Evolutionary conservation across 37 sponge, comb jelly and placozoan genomes (phyloP).

Genomic region (Ianthella basta): DNA sequence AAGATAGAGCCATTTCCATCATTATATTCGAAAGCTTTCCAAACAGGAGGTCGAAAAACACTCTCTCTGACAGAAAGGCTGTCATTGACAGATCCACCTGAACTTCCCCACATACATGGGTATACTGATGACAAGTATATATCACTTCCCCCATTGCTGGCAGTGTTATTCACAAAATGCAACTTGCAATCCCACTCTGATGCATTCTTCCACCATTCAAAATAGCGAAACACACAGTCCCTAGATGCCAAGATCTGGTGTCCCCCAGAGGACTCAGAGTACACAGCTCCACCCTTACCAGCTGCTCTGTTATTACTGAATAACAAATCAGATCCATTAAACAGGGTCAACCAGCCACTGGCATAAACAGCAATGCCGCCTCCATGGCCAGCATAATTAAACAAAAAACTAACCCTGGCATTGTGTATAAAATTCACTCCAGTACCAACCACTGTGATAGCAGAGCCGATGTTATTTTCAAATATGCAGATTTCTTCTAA

Average conservation of each 20-base stretch:
- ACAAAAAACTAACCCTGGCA: not conserved
- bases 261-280: not conserved
- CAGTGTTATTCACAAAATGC: not conserved
- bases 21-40: too few relatives aligned
- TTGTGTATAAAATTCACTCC: not conserved
- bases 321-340: not conserved
- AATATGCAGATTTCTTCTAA: not conserved
- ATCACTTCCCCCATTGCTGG: not conserved
- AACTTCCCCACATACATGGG: not conserved
- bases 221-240: not conserved
- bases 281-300: constrained; percentile 1
- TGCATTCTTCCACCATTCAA: constrained; percentile 1
- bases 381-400: not conserved
- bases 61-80: too few relatives aligned
- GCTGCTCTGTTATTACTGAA: not conserved
- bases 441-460: not conserved
- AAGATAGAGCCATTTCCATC: too few relatives aligned
- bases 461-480: not conserved
- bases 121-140: not conserved
- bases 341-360: not conserved
- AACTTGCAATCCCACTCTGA: too few relatives aligned
- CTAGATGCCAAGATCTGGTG: not conserved
- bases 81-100: too few relatives aligned
- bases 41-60: too few relatives aligned
- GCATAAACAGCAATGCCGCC: constrained; percentile 8